A percentile compares a stretch with the other conserved stretches of the same genome.
phyloP scores from a whole-genome alignment of 2,888 invertebrate species.

The Dasypolia templi region DNA sequence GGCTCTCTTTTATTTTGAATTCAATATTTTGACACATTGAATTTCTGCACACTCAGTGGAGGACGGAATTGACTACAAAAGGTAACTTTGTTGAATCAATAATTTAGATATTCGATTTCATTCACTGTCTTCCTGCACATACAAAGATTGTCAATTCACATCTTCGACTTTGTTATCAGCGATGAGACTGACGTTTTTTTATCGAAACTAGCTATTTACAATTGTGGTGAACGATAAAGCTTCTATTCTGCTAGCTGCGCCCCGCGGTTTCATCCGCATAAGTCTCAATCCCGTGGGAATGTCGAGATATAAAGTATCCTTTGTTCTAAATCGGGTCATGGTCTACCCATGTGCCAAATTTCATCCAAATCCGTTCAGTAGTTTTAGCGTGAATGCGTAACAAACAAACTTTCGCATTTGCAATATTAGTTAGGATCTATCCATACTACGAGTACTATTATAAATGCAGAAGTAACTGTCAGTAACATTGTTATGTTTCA shows the following conservation, averaged over 20 bases:
- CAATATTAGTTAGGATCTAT: background rate
- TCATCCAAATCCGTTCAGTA: background rate
- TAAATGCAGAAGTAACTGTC: background rate
- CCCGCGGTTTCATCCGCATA: too few species aligned
- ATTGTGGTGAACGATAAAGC: background rate
- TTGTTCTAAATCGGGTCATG: too few species aligned
- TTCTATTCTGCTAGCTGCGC: too few species aligned
- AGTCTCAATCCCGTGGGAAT: too few species aligned
- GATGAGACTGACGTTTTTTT: background rate
- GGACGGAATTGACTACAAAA: background rate
- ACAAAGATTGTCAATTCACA: background rate
- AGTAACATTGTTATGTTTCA: too few species aligned
- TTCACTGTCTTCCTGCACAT: background rate
- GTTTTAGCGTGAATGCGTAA: background rate
- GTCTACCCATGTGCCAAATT: too few species aligned
- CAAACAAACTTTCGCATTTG: too few species aligned
- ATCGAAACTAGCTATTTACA: background rate
- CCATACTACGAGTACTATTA: background rate
- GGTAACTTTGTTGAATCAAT: background rate
- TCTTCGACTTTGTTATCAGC: background rate
- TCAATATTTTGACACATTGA: background rate
- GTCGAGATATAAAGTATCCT: too few species aligned
- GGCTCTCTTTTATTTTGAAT: background rate
- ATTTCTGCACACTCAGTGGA: background rate
- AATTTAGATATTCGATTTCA: background rate